A percentile compares a stretch with the other conserved stretches of the same genome.
Evolutionary conservation across 2,888 invertebrate genomes (phyloP).

Genomic region (Argyra leucocephala): DNA sequence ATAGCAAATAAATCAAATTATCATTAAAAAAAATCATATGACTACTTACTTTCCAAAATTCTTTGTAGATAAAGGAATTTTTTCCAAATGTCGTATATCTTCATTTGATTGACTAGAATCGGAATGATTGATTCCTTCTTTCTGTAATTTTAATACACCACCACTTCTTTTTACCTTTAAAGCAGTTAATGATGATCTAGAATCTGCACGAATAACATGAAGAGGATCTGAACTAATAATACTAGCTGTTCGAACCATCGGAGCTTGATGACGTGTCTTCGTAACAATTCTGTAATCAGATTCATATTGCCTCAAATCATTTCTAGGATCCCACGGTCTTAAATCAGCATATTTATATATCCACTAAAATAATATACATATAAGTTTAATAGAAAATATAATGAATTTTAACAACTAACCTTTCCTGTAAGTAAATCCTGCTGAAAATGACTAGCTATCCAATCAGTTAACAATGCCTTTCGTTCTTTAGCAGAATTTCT

Average conservation of each 20-base stretch:
- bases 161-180: constrained; percentile 26
- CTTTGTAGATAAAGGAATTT: constrained; percentile 21
- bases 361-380: constrained; percentile 44
- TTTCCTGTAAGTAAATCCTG: constrained; percentile 45
- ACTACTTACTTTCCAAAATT: constrained; percentile 31
- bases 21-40: too few species aligned
- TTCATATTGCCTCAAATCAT: constrained; percentile 81
- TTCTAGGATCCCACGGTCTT: constrained; percentile 79
- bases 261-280: constrained; percentile 64
- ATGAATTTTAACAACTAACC: constrained; percentile 21
- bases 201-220: constrained; percentile 46
- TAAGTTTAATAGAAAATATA: constrained; percentile 9
- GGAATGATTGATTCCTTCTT: constrained; percentile 46
- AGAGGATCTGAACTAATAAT: constrained; percentile 57
- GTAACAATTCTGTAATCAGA: constrained; percentile 69
- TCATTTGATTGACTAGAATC: constrained; percentile 47
- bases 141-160: constrained; percentile 41
- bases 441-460: constrained; percentile 67
- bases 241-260: constrained; percentile 62
- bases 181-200: constrained; percentile 47
- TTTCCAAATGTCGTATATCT: constrained; percentile 24
- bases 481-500: constrained; percentile 62
- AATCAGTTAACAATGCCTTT: constrained; percentile 53
- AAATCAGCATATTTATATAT: constrained; percentile 68
- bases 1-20: too few species aligned